Conservation (phyloP, 1,140 invertebrate species). For the Arion vulgaris region DNA sequence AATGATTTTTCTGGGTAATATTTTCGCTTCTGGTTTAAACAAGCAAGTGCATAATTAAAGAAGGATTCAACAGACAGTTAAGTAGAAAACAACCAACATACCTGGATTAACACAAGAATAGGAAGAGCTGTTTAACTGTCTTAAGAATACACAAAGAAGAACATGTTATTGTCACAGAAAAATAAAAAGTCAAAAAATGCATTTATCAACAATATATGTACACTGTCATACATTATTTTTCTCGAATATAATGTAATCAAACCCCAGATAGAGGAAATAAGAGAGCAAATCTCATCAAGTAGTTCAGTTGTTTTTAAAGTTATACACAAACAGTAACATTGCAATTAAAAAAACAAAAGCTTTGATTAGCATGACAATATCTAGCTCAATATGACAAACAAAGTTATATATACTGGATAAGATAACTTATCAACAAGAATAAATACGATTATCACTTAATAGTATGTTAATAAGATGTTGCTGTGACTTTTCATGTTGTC, state of each 20-base stretch:
- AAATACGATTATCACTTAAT: neutral
- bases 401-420: neutral
- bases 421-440: neutral
- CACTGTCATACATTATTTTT: neutral
- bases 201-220: conserved; percentile 28
- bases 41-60: no score
- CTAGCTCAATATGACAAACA: neutral
- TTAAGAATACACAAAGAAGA: conserved; percentile 25
- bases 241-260: neutral
- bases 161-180: neutral
- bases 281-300: no score
- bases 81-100: no score
- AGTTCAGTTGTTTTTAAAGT: no score
- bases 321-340: no score
- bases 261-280: no score
- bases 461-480: neutral
- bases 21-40: no score
- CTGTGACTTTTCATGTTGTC: neutral
- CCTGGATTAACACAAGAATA: neutral
- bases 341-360: no score
- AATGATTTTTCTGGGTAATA: no score
- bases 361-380: no score
- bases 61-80: no score
- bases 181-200: conserved; percentile 7
- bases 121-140: neutral